A percentile compares a stretch with the other conserved stretches of the same genome.
Evolutionary conservation across 1,140 invertebrate species (phyloP).

Genomic region (Archegozetes longisetosus): DNA sequence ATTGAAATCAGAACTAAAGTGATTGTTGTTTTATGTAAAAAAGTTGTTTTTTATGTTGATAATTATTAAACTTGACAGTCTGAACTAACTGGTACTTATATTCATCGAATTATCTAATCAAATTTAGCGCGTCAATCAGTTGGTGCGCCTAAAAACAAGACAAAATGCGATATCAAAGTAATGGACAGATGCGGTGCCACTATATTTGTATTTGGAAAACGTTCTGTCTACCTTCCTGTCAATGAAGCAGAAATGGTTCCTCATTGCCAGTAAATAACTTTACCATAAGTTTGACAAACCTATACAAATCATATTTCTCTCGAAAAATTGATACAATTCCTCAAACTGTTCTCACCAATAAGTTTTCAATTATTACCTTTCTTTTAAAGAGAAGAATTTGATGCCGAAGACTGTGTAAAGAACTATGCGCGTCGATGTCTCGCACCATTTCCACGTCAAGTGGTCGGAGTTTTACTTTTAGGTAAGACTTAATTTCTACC

Average conservation of each 20-base stretch:
- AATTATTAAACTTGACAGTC: no score
- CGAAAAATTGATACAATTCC: background rate
- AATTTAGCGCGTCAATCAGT: no score
- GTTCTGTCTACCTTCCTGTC: slow-evolving; percentile 13
- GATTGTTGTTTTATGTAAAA: no score
- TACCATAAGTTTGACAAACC: background rate
- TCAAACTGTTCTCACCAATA: background rate
- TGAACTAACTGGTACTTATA: no score
- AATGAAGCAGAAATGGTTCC: slow-evolving; percentile 16
- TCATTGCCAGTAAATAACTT: slow-evolving; percentile 12
- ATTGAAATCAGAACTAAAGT: no score
- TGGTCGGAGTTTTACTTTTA: slow-evolving; percentile 10
- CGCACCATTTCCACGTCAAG: slow-evolving; percentile 9
- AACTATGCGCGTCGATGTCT: slow-evolving; percentile 13
- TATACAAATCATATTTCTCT: no score
- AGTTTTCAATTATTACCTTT: background rate
- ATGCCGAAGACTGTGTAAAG: slow-evolving; percentile 15
- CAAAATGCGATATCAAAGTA: slow-evolving; percentile 8
- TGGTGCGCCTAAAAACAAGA: background rate
- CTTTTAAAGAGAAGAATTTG: slow-evolving; percentile 14
- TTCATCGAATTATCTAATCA: no score
- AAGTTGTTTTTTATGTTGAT: no score
- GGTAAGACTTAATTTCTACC: background rate
- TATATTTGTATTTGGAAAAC: slow-evolving; percentile 13
- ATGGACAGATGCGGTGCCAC: slow-evolving; percentile 7